Evolutionary conservation across 2,888 invertebrate species (phyloP).

Genomic region (Tricholauxania praeusta): DNA sequence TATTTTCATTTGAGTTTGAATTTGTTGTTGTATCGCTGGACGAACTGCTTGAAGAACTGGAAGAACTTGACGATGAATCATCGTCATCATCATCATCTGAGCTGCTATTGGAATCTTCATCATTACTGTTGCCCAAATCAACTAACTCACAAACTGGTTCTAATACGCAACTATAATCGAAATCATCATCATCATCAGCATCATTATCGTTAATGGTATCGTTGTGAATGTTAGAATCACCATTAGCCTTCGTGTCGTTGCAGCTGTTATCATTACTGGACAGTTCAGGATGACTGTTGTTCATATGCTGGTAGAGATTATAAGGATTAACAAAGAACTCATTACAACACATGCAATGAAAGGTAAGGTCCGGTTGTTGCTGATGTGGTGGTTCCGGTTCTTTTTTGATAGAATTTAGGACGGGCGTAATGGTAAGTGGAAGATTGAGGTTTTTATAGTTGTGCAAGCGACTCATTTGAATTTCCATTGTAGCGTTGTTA

Average conservation of each 20-base stretch:
- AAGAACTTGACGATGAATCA: constrained; percentile 47
- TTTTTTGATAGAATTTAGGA: constrained; percentile 49
- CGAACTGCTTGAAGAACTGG: constrained; percentile 45
- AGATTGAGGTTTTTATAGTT: constrained; percentile 53
- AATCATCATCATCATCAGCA: constrained; percentile 51
- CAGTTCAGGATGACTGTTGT: constrained; percentile 59
- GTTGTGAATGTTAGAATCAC: neutral
- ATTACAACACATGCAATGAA: constrained; percentile 66
- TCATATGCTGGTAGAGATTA: constrained; percentile 64
- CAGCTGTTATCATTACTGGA: constrained; percentile 16
- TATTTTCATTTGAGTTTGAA: constrained; percentile 50
- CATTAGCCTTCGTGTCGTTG: neutral
- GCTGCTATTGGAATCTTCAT: constrained; percentile 51
- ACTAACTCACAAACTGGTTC: constrained; percentile 64
- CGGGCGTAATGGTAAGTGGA: constrained; percentile 65
- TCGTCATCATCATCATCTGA: constrained; percentile 54
- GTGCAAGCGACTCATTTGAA: constrained; percentile 12
- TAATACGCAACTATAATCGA: constrained; percentile 65
- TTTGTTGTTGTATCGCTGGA: constrained; percentile 41
- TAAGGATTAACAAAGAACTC: constrained; percentile 64
- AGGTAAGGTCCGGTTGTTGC: constrained; percentile 65
- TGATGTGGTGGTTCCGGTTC: constrained; percentile 40
- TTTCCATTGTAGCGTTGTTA: constrained; percentile 12
- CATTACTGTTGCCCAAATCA: constrained; percentile 45
- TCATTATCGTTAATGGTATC: constrained; percentile 43